Evolutionary conservation across 2,113 vertebrate genomes (phyloP), one percentile per base, ranked within the genome.

Genomic region (Oncorhynchus nerka): DNA sequence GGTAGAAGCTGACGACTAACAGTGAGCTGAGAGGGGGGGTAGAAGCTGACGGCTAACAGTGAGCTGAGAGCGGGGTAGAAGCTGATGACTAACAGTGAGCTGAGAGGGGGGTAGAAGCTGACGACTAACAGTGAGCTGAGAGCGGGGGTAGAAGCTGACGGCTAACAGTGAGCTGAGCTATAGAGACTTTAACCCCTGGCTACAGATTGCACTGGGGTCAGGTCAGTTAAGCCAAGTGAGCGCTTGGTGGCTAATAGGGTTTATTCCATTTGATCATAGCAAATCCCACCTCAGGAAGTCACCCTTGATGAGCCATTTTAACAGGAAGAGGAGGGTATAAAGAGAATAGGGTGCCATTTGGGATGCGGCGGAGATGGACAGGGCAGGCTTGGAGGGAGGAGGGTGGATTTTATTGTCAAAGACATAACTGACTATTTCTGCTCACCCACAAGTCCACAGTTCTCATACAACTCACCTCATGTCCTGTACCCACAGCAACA

Each of bases 151-250:
- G 67, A 74, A 81, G 91, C 86, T 78, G 90, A 90, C 93, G 90
- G 93, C 94, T 93, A 94, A 79, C 94, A 93, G 94, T 89, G 87
- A 92, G 92, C 71, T 79, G 70, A 75, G 84, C 82, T 76, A 70
- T 79, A 76, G 77, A 76, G 32, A 68, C 81, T 80, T 86, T 68
- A 83, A 75, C 83, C 86, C 81, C 22, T 70, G 85, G 80, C 76
- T 75, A 28, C 68, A 4, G 77, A 68, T 74, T 84, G 61, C 59
- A 1, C 5, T 70, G 68, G 85, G 88, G 85, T 86, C 86, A 77
- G 86, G 73, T 71, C 45, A 61, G 79, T 81, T 78, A 70, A 76
- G 61, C 79, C 80, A 82, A 86, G 84, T 84, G 73, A 82, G 85
- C 61, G 61, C 76, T 77, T 67, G 2, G 65, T 66, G 70, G 84